phyloP scores from a whole-genome alignment of 2,113 vertebrate genomes.

The Pterocles burchelli region DNA sequence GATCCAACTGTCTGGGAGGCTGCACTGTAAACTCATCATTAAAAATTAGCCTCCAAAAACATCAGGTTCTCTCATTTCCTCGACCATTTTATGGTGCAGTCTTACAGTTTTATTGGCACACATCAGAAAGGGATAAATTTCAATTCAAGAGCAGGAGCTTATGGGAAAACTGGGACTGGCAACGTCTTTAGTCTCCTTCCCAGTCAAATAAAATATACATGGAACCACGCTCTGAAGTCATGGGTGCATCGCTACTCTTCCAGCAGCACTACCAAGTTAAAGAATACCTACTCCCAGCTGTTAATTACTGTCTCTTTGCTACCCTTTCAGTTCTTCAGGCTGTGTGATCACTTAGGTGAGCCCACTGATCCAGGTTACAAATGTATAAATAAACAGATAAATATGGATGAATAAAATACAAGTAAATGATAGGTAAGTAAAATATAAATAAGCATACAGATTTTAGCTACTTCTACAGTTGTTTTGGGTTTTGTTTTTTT shows the following conservation, averaged over 20 bases:
- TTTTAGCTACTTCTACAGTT: not conserved
- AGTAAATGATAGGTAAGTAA: not conserved
- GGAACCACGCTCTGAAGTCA: not conserved
- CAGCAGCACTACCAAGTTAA: not conserved
- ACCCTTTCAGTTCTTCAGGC: not conserved
- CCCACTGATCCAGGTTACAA: not conserved
- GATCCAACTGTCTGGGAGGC: not conserved
- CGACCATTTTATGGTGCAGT: not conserved
- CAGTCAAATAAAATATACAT: not conserved
- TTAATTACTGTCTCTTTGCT: not conserved
- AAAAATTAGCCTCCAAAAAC: conserved; percentile 26
- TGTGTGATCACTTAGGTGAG: not conserved
- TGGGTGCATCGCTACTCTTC: not conserved
- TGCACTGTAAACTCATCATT: not conserved
- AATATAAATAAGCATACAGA: not conserved
- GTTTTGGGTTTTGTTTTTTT: not conserved
- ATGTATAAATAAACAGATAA: not conserved
- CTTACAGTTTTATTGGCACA: not conserved
- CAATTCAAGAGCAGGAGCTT: not conserved
- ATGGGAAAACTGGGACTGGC: not conserved
- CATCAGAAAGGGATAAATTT: not conserved
- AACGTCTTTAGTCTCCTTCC: not conserved
- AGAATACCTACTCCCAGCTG: not conserved
- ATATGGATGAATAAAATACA: not conserved
- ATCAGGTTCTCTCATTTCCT: conserved; percentile 35